Evolutionary conservation across 1,140 invertebrate genomes (phyloP).

Genomic region (Drosophila funebris): DNA sequence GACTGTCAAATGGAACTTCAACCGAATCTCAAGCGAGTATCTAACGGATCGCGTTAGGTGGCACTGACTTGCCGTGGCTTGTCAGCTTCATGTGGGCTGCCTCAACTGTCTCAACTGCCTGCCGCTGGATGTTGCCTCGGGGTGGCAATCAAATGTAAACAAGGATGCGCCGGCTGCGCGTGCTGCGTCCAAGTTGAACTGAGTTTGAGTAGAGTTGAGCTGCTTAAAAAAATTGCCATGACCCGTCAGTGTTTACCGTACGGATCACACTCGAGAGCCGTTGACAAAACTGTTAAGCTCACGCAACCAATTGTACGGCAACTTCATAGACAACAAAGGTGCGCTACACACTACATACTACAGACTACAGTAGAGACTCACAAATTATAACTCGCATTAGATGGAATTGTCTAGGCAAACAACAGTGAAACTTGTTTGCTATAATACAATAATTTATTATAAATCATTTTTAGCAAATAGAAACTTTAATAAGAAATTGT

Average conservation of each 20-base stretch:
- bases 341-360: too few species aligned
- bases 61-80: conserved; percentile 74
- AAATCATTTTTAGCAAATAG: too few species aligned
- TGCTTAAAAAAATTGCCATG: conserved; percentile 70
- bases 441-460: too few species aligned
- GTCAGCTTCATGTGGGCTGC: conserved; percentile 65
- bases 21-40: conserved; percentile 20
- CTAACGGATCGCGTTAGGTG: conserved; percentile 62
- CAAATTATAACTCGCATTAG: too few species aligned
- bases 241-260: conserved; percentile 64
- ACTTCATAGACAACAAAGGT: neutral
- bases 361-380: neutral
- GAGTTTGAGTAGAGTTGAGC: conserved; percentile 63
- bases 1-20: conserved; percentile 51
- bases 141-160: conserved; percentile 40
- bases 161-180: conserved; percentile 48
- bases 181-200: conserved; percentile 30
- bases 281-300: conserved; percentile 68
- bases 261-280: conserved; percentile 72
- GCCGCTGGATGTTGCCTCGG: conserved; percentile 15
- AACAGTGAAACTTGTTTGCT: too few species aligned
- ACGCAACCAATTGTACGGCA: conserved; percentile 34
- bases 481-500: too few species aligned
- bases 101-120: neutral
- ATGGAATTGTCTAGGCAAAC: too few species aligned